A percentile compares a stretch with the other conserved stretches of the same genome.
Evolutionary conservation across 2,888 invertebrate genomes (phyloP).

Genomic region (Ptychoptera albimana): DNA sequence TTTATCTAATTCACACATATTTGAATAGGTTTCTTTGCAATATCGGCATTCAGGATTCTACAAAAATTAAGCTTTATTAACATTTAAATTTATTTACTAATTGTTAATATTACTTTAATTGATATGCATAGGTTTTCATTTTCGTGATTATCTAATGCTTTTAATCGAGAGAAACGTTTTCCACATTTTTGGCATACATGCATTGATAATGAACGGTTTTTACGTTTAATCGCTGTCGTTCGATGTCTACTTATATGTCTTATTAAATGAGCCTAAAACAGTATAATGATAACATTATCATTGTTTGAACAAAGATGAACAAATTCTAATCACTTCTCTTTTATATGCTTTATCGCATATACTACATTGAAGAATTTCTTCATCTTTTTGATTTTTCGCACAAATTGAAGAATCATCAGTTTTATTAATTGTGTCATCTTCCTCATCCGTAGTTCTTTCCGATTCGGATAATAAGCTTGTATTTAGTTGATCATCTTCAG

Average conservation of each 20-base stretch:
- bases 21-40: background rate
- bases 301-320: background rate
- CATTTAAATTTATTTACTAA: background rate
- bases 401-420: background rate
- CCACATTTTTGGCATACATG: slow-evolving; percentile 2
- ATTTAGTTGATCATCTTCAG: background rate
- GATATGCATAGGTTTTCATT: background rate
- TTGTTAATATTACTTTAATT: background rate
- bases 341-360: background rate
- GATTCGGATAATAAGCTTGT: background rate
- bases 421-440: background rate
- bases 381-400: background rate
- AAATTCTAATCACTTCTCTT: background rate
- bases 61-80: background rate
- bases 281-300: background rate
- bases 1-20: background rate
- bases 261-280: background rate
- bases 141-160: background rate
- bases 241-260: background rate
- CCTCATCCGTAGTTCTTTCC: background rate
- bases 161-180: background rate
- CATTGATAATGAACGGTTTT: background rate
- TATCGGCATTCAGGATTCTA: slow-evolving; percentile 1
- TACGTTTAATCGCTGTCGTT: background rate
- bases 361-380: background rate